These are phyloP conservation scores for Menidia beryllina DNA, from an alignment of 2,113 vertebrate genomes.

Conservation along the genomic window DNA sequence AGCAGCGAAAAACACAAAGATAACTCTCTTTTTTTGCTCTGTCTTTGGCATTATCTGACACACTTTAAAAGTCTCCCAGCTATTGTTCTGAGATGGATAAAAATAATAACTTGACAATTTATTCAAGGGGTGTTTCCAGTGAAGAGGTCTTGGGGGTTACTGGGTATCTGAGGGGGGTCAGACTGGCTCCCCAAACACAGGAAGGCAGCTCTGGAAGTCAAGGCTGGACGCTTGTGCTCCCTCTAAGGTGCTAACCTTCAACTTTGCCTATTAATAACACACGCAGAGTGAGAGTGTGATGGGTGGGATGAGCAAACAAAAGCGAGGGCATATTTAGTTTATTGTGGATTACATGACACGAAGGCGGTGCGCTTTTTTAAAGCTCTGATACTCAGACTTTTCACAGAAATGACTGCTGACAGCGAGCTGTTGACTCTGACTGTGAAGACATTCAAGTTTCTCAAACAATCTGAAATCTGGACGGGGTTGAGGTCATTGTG, in stretches of 20 bases:
- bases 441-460: neutral
- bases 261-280: slow-evolving; percentile 71
- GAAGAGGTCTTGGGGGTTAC: slow-evolving; percentile 58
- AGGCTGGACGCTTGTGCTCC: slow-evolving; percentile 67
- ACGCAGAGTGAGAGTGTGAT: slow-evolving; percentile 6
- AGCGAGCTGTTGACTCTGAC: neutral
- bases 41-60: slow-evolving; percentile 61
- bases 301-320: slow-evolving; percentile 40
- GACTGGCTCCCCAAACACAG: slow-evolving; percentile 78
- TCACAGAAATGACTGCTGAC: neutral
- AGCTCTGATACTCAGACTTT: neutral
- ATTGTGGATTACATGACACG: neutral
- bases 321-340: slow-evolving; percentile 9
- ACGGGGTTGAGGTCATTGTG: slow-evolving; percentile 35
- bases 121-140: slow-evolving; percentile 74
- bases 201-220: slow-evolving; percentile 71
- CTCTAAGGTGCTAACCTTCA: slow-evolving; percentile 69
- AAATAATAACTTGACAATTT: slow-evolving; percentile 75
- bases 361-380: neutral
- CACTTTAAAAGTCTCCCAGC: slow-evolving; percentile 70
- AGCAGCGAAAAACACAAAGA: slow-evolving; percentile 45
- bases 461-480: neutral
- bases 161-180: slow-evolving; percentile 66
- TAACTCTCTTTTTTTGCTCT: slow-evolving; percentile 46
- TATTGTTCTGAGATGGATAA: slow-evolving; percentile 81